Evolutionary conservation across 1,140 invertebrate species (phyloP), one percentile per base, ranked within the genome.

Genomic region (Pristionchus pacificus): DNA sequence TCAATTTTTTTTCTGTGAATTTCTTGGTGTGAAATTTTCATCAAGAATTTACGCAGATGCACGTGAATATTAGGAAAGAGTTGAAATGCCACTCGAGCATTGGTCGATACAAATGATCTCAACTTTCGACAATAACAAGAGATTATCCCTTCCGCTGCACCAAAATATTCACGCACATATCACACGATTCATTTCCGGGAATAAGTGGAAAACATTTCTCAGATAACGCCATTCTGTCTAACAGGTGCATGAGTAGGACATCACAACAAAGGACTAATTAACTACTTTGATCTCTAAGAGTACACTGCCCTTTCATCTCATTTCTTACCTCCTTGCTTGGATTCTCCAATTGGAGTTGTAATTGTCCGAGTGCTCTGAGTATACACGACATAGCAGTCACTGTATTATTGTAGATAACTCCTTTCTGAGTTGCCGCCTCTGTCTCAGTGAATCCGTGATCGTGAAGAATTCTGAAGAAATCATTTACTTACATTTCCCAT

Each of bases 391-490:
- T 77, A 33, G 67, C 77, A 24, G 63, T 61, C 79, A 95, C 85
- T 6, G 86, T 85, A 83, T 95, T 95, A 81, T 91, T 93, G 84
- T 91, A 93, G 15, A 96, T 92, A 63, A 95, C 93, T 13, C 92
- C 91, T 76, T 91, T 89, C 83, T 93, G 95, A 82, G 93, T 91
- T 83, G 92, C 88, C 86, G 92, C 93, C 88, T 96, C 93, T 85
- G 94, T 92, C 84, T 88, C 88, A 55, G 90, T 91, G 83, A 95
- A 96, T 55, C 93, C 93, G 71, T 91, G 91, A 85, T 94, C 92
- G 84, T 96, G 93, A 76, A 95, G 94, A 79, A 94, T 94, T 88
- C 86, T 86, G 38, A 30, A 19, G n/a, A 49, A 19, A 49, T 49
- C 38, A 49, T 49, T 75, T 27, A 55, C 25, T 25, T 33, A 10